Conservation (phyloP, 2,888 invertebrate genomes). For the Andrena minutula region DNA sequence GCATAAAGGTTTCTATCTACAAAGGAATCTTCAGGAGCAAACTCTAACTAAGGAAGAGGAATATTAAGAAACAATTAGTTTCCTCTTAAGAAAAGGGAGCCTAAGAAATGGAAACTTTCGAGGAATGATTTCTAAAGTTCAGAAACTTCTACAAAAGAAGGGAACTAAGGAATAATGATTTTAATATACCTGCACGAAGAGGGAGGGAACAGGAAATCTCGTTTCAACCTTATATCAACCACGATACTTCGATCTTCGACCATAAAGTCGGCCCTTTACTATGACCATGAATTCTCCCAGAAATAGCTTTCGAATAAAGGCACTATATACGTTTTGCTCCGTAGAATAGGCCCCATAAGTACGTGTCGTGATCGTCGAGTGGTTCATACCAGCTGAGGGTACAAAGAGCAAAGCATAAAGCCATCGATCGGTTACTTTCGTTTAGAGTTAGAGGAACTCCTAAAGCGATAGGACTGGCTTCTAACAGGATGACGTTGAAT, state of each 20-base stretch:
- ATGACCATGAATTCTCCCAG: background rate
- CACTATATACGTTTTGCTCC: background rate
- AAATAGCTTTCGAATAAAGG: background rate
- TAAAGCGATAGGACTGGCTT: background rate
- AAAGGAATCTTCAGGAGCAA: background rate
- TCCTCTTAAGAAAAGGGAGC: background rate
- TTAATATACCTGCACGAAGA: background rate
- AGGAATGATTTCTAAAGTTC: too few species aligned
- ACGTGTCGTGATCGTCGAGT: background rate
- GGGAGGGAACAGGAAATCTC: background rate
- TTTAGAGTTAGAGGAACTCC: conserved; percentile 5
- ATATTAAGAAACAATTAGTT: background rate
- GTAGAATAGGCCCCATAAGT: background rate
- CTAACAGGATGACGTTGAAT: background rate
- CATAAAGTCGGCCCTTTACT: conserved; percentile 4
- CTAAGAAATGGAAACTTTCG: background rate
- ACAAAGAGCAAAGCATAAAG: conserved; percentile 28
- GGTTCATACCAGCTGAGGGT: background rate
- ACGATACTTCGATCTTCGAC: background rate
- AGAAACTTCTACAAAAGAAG: too few species aligned
- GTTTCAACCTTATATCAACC: background rate
- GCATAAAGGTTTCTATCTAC: background rate
- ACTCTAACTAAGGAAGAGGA: background rate
- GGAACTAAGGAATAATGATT: background rate
- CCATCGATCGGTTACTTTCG: conserved; percentile 12